Percentiles rank a stretch among this genome's conserved stretches.
These are phyloP conservation scores for Chionoecetes opilio DNA, from an alignment of 1,140 invertebrate genomes.

Conservation along the genomic window DNA sequence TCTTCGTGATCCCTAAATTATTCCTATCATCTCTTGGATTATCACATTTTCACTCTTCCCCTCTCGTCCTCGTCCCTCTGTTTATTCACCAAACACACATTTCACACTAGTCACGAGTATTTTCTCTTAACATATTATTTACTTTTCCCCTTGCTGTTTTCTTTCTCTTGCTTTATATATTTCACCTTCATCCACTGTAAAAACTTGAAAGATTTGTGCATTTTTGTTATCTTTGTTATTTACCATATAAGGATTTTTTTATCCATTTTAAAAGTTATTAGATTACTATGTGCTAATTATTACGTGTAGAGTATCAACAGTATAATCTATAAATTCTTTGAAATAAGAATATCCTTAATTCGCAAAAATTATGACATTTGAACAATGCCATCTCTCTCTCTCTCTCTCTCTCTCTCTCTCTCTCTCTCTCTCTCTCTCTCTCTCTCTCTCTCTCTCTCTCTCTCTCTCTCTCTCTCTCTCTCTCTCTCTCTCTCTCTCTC, in stretches of 20 bases:
- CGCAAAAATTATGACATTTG: neutral
- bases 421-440: slow-evolving; percentile 40
- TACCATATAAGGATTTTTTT: too few species aligned
- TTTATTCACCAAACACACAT: neutral
- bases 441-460: slow-evolving; percentile 35
- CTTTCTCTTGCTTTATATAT: neutral
- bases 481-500: neutral
- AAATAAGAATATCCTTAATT: too few species aligned
- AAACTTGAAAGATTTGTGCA: neutral
- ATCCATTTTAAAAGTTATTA: too few species aligned
- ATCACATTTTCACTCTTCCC: too few species aligned
- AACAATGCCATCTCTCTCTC: neutral
- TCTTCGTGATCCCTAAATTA: too few species aligned
- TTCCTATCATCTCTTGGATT: too few species aligned
- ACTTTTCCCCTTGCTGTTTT: neutral
- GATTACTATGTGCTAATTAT: too few species aligned
- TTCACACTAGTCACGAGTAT: neutral
- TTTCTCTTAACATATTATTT: slow-evolving; percentile 12
- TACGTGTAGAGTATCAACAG: neutral
- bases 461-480: neutral
- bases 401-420: slow-evolving; percentile 44
- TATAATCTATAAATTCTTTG: neutral
- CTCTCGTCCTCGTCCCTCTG: neutral
- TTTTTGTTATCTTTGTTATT: neutral
- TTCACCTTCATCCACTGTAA: neutral